Percentiles rank a stretch among this genome's conserved stretches.
phyloP scores from a whole-genome alignment of 2,888 invertebrate species.

The Synergus japonicus region DNA sequence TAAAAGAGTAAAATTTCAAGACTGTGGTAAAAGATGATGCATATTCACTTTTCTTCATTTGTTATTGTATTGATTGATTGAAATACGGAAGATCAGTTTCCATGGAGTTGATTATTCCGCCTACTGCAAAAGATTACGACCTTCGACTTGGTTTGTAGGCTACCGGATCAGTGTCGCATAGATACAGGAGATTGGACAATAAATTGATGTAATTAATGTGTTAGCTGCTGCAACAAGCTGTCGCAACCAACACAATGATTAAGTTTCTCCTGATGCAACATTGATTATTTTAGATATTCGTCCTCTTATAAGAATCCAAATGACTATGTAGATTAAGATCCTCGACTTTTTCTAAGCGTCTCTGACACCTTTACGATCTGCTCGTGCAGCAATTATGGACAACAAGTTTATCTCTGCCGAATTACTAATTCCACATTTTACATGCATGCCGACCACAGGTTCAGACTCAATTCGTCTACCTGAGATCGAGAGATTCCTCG shows the following conservation, averaged over 20 bases:
- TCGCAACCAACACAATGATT: neutral
- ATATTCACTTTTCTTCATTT: neutral
- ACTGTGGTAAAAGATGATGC: no score
- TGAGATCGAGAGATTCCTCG: conserved; percentile 64
- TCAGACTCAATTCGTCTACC: conserved; percentile 62
- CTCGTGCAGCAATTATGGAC: conserved; percentile 26
- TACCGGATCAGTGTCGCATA: neutral
- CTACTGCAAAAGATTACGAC: neutral
- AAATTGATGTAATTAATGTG: conserved; percentile 3
- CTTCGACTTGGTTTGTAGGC: neutral
- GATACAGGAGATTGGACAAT: neutral
- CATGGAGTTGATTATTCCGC: neutral
- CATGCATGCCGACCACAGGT: conserved; percentile 44
- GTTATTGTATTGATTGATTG: neutral
- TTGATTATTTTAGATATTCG: neutral
- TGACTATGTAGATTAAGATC: neutral
- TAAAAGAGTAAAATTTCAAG: no score
- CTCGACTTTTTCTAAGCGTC: neutral
- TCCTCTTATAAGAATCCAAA: neutral
- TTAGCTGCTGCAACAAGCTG: neutral
- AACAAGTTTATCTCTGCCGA: conserved; percentile 53
- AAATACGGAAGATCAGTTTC: conserved; percentile 2
- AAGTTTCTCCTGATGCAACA: neutral
- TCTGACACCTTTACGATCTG: conserved; percentile 27
- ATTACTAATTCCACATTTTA: conserved; percentile 36